Percentiles rank a stretch among this genome's conserved stretches.
These are phyloP conservation scores for Ennomos erosarius DNA, from an alignment of 2,888 invertebrate genomes.

Conservation along the genomic window DNA sequence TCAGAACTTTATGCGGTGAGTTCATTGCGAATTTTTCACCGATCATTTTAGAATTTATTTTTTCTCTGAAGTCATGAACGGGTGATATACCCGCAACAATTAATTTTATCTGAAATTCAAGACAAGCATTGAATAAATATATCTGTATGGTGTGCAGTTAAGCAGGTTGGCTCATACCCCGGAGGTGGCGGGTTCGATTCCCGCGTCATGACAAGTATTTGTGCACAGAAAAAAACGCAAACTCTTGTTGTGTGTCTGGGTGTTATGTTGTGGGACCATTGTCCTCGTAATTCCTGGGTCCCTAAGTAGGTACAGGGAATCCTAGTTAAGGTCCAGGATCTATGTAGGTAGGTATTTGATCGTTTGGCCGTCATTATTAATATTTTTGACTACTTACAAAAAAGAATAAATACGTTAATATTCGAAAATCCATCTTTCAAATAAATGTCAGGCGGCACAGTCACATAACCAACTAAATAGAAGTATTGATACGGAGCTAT, in stretches of 20 bases:
- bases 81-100: slow-evolving; percentile 71
- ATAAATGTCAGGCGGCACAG: background rate
- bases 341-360: too few species aligned
- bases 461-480: slow-evolving; percentile 17
- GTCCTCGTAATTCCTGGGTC: too few species aligned
- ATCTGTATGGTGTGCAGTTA: too few species aligned
- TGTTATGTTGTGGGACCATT: too few species aligned
- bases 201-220: too few species aligned
- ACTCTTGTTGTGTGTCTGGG: too few species aligned
- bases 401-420: slow-evolving; percentile 16
- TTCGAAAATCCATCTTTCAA: slow-evolving; percentile 34
- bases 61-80: slow-evolving; percentile 69
- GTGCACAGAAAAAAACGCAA: too few species aligned
- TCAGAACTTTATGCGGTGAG: slow-evolving; percentile 69
- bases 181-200: too few species aligned
- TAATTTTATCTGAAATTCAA: slow-evolving; percentile 53
- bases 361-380: too few species aligned
- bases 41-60: slow-evolving; percentile 52
- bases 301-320: too few species aligned
- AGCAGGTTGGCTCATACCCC: too few species aligned
- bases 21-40: slow-evolving; percentile 56
- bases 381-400: slow-evolving; percentile 24
- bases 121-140: background rate
- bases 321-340: too few species aligned
- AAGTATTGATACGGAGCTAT: background rate